Conservation (phyloP, 2,113 vertebrate genomes). For the Cyphomyrus discorhynchus region DNA sequence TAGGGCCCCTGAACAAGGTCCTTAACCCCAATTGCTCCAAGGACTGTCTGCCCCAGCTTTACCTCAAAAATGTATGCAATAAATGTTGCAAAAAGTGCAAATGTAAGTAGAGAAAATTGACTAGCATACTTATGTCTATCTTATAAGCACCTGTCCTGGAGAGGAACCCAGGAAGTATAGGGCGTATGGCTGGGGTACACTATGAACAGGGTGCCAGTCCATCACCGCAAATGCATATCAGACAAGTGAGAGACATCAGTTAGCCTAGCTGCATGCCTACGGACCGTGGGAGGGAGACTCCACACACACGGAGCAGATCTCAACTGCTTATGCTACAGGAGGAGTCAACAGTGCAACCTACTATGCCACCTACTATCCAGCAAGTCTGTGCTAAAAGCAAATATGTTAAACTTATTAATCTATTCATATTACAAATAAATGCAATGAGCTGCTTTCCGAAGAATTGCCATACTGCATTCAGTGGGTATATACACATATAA, state of each 20-base stretch:
- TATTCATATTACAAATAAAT: background rate
- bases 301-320: background rate
- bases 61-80: background rate
- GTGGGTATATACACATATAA: background rate
- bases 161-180: background rate
- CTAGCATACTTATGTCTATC: background rate
- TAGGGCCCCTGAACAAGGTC: background rate
- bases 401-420: background rate
- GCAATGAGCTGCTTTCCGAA: background rate
- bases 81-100: background rate
- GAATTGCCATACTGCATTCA: background rate
- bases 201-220: background rate
- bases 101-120: background rate
- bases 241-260: background rate
- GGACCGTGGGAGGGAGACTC: background rate
- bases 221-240: background rate
- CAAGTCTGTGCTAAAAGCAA: background rate
- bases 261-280: background rate
- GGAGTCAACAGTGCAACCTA: background rate
- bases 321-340: background rate
- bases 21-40: background rate
- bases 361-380: background rate
- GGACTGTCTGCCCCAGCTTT: background rate
- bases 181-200: background rate
- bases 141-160: background rate